Evolutionary conservation across 2,113 vertebrate species (phyloP).

Genomic region (Grus americana): DNA sequence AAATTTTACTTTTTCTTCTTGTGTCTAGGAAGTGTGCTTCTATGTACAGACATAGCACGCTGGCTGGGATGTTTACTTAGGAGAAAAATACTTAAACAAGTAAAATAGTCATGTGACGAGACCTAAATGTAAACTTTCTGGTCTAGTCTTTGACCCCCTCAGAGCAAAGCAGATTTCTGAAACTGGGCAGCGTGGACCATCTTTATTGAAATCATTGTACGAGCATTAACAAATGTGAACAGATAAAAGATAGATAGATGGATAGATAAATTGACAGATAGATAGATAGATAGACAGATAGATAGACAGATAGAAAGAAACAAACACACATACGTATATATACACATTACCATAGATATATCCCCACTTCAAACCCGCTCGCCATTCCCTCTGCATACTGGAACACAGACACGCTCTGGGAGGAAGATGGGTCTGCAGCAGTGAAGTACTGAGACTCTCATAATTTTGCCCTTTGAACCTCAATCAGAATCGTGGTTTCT

Average conservation of each 20-base stretch:
- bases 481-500: neutral
- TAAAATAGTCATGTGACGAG: neutral
- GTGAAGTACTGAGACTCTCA: neutral
- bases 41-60: neutral
- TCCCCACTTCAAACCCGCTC: neutral
- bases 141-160: neutral
- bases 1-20: neutral
- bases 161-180: neutral
- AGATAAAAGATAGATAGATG: neutral
- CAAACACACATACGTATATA: neutral
- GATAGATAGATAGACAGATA: too few relatives aligned
- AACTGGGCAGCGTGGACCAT: neutral
- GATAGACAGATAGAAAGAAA: neutral
- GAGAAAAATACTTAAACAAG: neutral
- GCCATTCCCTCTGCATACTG: neutral
- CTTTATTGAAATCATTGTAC: neutral
- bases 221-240: neutral
- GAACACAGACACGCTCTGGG: neutral
- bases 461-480: neutral
- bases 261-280: neutral
- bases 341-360: neutral
- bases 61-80: neutral
- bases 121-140: neutral
- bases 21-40: neutral
- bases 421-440: neutral